Conservation (phyloP, 2,888 invertebrate genomes). For the Eristalis pertinax region DNA sequence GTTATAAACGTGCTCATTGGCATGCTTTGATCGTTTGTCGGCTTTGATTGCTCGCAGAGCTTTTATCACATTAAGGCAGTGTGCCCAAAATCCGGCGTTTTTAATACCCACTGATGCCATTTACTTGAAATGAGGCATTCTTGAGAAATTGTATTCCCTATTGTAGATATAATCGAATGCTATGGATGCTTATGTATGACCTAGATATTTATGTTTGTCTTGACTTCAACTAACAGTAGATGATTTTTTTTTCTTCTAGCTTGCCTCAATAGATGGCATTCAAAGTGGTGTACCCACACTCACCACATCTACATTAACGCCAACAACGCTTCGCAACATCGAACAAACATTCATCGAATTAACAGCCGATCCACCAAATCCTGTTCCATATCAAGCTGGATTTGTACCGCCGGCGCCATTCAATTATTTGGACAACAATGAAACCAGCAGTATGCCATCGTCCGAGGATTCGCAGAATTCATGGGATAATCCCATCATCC, state of each 20-base stretch:
- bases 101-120: no score
- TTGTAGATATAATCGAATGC: not conserved
- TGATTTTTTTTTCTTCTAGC: constrained; percentile 83
- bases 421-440: constrained; percentile 73
- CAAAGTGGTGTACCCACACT: constrained; percentile 95
- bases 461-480: constrained; percentile 80
- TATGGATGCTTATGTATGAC: not conserved
- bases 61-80: not conserved
- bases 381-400: constrained; percentile 92
- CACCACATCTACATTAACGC: constrained; percentile 96
- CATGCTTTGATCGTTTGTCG: constrained; percentile 14
- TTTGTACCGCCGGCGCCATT: constrained; percentile 92
- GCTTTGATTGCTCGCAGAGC: not conserved
- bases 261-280: constrained; percentile 91
- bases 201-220: not conserved
- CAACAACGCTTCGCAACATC: constrained; percentile 94
- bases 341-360: constrained; percentile 95
- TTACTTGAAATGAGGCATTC: no score
- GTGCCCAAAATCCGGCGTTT: no score
- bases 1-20: constrained; percentile 9
- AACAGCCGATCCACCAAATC: constrained; percentile 88
- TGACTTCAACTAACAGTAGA: not conserved
- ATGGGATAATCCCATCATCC: constrained; percentile 77
- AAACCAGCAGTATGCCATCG: constrained; percentile 79
- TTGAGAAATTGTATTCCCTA: not conserved